Conservation (phyloP, 2,113 vertebrate species). For the Ailuropoda melanoleuca region DNA sequence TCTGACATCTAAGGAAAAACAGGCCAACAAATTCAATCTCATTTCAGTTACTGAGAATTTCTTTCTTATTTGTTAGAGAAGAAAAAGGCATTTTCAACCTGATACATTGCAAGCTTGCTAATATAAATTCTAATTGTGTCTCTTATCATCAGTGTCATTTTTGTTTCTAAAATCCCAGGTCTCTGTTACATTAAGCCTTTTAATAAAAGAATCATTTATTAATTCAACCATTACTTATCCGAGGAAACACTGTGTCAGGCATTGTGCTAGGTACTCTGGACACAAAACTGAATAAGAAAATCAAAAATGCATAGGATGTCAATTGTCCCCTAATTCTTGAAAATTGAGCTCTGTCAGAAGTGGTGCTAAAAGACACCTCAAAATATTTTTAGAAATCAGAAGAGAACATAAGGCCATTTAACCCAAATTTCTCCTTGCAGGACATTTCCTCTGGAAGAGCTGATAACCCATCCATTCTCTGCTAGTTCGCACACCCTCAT, state of each 20-base stretch:
- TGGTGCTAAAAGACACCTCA: neutral
- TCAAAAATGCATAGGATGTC: neutral
- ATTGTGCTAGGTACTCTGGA: neutral
- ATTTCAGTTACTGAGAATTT: constrained; percentile 23
- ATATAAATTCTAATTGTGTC: constrained; percentile 14
- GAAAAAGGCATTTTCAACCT: constrained; percentile 29
- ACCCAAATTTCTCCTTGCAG: neutral
- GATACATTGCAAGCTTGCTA: neutral
- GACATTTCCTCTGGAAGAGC: neutral
- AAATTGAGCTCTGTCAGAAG: constrained; percentile 33
- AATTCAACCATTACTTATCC: neutral
- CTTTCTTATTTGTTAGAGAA: neutral
- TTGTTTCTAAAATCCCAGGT: constrained; percentile 5
- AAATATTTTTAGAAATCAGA: constrained; percentile 19
- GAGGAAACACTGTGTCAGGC: neutral
- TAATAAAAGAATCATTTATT: neutral
- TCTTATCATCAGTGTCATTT: neutral
- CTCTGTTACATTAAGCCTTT: constrained; percentile 4
- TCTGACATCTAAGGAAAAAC: neutral
- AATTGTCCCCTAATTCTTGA: neutral
- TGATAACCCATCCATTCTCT: neutral
- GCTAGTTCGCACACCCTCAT: neutral
- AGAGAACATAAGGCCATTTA: neutral
- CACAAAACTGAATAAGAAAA: neutral
- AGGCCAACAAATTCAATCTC: neutral